Evolutionary conservation across 2,888 invertebrate species (phyloP).

Genomic region (Dorcus parallelipipedus): DNA sequence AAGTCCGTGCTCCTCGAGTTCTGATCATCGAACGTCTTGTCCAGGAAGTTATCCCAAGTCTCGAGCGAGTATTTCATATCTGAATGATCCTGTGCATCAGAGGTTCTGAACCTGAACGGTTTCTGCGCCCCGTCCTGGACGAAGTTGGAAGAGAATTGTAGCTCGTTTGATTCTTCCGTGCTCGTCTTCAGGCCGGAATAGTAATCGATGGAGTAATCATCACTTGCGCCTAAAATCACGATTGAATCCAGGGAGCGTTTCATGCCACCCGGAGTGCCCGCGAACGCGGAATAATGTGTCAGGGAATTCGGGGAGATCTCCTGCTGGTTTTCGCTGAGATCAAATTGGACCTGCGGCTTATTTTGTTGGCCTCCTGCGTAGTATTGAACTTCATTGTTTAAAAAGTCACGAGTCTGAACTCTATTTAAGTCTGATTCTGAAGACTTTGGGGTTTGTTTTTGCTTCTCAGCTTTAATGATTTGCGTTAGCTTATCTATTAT

Average conservation of each 20-base stretch:
- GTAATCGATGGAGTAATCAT: conserved; percentile 54
- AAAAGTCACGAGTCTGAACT: conserved; percentile 20
- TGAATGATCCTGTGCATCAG: conserved; percentile 7
- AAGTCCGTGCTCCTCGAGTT: conserved; percentile 29
- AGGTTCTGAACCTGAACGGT: not conserved
- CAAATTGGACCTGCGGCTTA: conserved; percentile 28
- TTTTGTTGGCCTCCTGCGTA: conserved; percentile 10
- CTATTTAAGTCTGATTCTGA: not conserved
- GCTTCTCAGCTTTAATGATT: conserved; percentile 2
- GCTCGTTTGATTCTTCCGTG: conserved; percentile 50
- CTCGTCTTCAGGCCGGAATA: conserved; percentile 54
- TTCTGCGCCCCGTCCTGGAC: conserved; percentile 38
- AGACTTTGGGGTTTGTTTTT: not conserved
- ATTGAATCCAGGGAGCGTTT: conserved; percentile 44
- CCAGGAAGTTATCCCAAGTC: conserved; percentile 49
- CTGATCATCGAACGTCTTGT: conserved; percentile 41
- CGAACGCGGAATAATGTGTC: conserved; percentile 36
- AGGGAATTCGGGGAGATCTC: conserved; percentile 38
- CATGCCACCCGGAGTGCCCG: conserved; percentile 31
- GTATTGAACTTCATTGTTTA: conserved; percentile 18
- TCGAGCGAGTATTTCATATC: conserved; percentile 44
- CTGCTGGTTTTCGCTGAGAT: conserved; percentile 38
- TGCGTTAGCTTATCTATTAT: too few relatives aligned
- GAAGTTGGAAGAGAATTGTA: conserved; percentile 56
- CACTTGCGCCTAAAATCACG: conserved; percentile 59